These are phyloP conservation scores for Pseudopleuronectes americanus DNA, from an alignment of 2,797 vertebrate species.

Conservation along the genomic window DNA sequence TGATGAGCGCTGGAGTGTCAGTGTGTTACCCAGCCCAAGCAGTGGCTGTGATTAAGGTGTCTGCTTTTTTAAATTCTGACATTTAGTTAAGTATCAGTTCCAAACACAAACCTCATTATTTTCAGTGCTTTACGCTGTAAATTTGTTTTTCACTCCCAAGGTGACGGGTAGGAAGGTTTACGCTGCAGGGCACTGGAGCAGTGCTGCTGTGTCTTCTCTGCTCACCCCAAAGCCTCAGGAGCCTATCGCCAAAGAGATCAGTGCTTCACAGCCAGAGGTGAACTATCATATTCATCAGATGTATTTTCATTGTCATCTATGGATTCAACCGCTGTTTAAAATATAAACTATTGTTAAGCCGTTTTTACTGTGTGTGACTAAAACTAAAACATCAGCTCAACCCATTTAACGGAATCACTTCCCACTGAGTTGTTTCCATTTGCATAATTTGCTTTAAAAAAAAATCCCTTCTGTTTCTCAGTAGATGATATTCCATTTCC, in stretches of 20 bases:
- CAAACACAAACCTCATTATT: neutral
- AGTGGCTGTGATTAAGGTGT: constrained; percentile 89
- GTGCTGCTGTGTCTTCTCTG: constrained; percentile 77
- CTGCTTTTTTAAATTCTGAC: neutral
- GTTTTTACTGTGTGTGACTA: constrained; percentile 24
- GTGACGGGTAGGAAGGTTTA: constrained; percentile 86
- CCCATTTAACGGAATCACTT: neutral
- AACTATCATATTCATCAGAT: neutral
- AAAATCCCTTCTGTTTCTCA: constrained; percentile 31
- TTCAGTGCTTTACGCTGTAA: neutral
- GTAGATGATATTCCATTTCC: constrained; percentile 18
- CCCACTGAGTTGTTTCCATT: constrained; percentile 19
- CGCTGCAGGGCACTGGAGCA: constrained; percentile 79
- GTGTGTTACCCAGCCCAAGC: constrained; percentile 92
- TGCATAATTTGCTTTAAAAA: constrained; percentile 19
- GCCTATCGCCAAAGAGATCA: constrained; percentile 45
- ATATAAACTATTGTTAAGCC: constrained; percentile 4
- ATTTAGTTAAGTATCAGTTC: neutral
- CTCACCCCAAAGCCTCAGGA: constrained; percentile 72
- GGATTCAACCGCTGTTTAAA: neutral
- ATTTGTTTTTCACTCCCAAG: constrained; percentile 65
- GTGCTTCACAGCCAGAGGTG: constrained; percentile 78
- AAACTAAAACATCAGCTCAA: constrained; percentile 20
- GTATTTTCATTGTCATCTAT: neutral
- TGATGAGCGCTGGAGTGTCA: constrained; percentile 84